These are phyloP conservation scores for Oppia nitens DNA, from an alignment of 1,140 invertebrate genomes.

Conservation along the genomic window DNA sequence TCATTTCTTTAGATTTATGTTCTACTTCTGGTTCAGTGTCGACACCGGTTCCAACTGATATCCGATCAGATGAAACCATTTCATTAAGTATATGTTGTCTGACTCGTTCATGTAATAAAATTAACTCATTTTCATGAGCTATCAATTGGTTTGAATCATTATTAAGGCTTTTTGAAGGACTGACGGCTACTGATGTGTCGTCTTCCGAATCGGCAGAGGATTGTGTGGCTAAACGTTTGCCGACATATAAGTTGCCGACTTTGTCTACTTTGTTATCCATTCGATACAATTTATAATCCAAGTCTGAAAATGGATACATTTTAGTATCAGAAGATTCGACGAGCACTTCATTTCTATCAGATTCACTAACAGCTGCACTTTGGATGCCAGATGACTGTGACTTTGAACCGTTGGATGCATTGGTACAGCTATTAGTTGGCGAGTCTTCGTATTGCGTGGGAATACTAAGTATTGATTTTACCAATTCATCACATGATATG, in stretches of 20 bases:
- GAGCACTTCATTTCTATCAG: not conserved
- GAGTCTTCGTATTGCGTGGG: not conserved
- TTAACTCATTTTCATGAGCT: not conserved
- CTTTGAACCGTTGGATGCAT: not conserved
- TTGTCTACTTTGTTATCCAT: too few species aligned
- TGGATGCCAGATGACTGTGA: not conserved
- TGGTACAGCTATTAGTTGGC: not conserved
- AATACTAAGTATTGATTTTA: constrained; percentile 7
- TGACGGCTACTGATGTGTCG: constrained; percentile 15
- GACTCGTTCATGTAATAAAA: constrained; percentile 17
- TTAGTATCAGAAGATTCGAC: constrained; percentile 17
- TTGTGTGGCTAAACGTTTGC: constrained; percentile 46
- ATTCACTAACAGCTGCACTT: not conserved
- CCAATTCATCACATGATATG: constrained; percentile 19
- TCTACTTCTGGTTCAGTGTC: constrained; percentile 42
- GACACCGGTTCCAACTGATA: constrained; percentile 26
- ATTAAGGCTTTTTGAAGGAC: constrained; percentile 13
- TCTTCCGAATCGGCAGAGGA: constrained; percentile 18
- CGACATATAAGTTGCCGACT: constrained; percentile 54
- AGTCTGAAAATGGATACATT: constrained; percentile 41
- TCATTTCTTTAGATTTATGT: constrained; percentile 22
- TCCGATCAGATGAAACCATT: constrained; percentile 33
- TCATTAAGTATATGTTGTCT: constrained; percentile 13
- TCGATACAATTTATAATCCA: constrained; percentile 63
- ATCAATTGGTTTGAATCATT: constrained; percentile 10